These are phyloP conservation scores for Schizothorax lantsangensis DNA, from an alignment of 2,797 vertebrate species.

Conservation along the genomic window DNA sequence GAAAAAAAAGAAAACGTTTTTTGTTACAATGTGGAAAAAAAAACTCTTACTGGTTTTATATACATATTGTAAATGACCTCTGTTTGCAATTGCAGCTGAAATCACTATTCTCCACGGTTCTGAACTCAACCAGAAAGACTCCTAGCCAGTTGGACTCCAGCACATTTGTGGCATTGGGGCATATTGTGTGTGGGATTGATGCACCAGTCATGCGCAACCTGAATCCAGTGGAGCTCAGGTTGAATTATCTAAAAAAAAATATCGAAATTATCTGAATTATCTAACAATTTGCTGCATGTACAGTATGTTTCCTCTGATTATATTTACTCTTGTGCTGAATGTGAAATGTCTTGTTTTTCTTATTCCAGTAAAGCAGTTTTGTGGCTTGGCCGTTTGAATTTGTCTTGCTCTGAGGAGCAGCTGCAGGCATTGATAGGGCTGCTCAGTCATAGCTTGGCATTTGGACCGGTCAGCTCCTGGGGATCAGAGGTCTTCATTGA, in stretches of 20 bases:
- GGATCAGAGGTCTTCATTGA: conserved; percentile 80
- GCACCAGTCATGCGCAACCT: conserved; percentile 70
- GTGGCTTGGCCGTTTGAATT: conserved; percentile 75
- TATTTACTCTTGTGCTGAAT: not conserved
- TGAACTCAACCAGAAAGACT: conserved; percentile 72
- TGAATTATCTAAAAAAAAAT: conserved; percentile 36
- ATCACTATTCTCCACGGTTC: conserved; percentile 69
- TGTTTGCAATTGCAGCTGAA: conserved; percentile 68
- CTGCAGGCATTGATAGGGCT: conserved; percentile 69
- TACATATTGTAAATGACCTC: not conserved
- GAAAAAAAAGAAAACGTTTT: too few species aligned
- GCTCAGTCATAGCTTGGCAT: conserved; percentile 72
- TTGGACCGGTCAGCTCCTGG: conserved; percentile 79
- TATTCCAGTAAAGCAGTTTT: conserved; percentile 79
- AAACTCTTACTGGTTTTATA: not conserved
- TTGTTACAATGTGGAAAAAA: not conserved
- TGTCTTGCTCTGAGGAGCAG: conserved; percentile 81
- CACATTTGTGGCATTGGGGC: conserved; percentile 77
- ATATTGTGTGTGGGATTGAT: conserved; percentile 81
- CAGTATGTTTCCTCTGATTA: not conserved
- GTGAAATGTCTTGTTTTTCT: conserved; percentile 37
- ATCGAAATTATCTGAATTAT: conserved; percentile 33
- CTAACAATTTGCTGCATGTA: not conserved
- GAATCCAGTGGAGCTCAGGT: conserved; percentile 82
- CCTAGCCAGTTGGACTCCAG: conserved; percentile 78